Conservation (phyloP, 2,888 invertebrate genomes). For the Athetis lepigone region DNA sequence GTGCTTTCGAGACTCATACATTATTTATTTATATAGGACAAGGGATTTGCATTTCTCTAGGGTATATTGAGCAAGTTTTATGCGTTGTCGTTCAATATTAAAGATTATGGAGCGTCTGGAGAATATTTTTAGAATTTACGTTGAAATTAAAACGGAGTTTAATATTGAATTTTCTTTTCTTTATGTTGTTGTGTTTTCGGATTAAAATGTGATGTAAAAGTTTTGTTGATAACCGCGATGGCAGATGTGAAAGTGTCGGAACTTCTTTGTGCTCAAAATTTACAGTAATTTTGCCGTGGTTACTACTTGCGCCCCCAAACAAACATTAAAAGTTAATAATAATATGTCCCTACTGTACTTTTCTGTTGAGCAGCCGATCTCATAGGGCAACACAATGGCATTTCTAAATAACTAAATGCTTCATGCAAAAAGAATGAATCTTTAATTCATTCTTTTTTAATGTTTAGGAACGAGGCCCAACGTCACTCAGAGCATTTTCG, state of each 20-base stretch:
- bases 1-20: slow-evolving; percentile 71
- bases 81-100: slow-evolving; percentile 84
- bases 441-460: too few species aligned
- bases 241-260: slow-evolving; percentile 31
- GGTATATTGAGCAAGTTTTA: slow-evolving; percentile 85
- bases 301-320: background rate
- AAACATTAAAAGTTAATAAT: too few species aligned
- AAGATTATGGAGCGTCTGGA: slow-evolving; percentile 68
- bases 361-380: too few species aligned
- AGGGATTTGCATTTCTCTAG: slow-evolving; percentile 80
- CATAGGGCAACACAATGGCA: too few species aligned
- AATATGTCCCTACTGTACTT: too few species aligned
- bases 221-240: slow-evolving; percentile 26
- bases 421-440: too few species aligned
- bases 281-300: too few species aligned
- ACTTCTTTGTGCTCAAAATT: too few species aligned
- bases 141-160: slow-evolving; percentile 71
- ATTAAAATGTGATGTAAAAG: slow-evolving; percentile 30
- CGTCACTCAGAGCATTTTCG: too few species aligned
- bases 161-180: slow-evolving; percentile 72
- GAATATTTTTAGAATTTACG: slow-evolving; percentile 71
- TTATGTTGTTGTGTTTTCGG: slow-evolving; percentile 54
- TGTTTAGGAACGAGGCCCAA: too few species aligned
- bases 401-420: too few species aligned
- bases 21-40: slow-evolving; percentile 80